Evolutionary conservation across 2,797 vertebrate species (phyloP), one percentile per base, ranked within the genome.

Genomic region (Trachurus trachurus): DNA sequence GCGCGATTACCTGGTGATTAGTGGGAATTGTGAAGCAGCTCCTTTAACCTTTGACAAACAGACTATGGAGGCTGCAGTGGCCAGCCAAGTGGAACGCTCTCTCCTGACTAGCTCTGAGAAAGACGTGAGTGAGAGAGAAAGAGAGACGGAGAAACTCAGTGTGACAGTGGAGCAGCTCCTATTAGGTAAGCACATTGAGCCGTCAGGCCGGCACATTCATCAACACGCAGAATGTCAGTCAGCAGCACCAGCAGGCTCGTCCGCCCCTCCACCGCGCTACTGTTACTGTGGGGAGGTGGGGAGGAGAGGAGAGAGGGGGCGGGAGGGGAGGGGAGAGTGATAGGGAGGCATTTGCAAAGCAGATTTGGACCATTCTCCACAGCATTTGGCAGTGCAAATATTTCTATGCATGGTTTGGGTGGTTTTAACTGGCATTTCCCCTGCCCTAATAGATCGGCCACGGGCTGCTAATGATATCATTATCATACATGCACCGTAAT

Each of bases 181-280:
- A 93, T 96, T 95, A 95, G 89, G 90, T 92, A 94, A 95, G 92
- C 93, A 93, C 90, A 92, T 92, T 94, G 92, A 95, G 93, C 93
- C 73, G 74, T 94, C 92, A 93, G 90, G 78, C 78, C 75, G 58
- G 61, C 88, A 89, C 91, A 94, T 94, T 93, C 89, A 93, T 95
- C 94, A 94, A 84, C 91, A 86, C 86, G 47, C 89, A 89, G 86
- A 88, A 88, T 59, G 76, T 83, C 83, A 89, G 89, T 86, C 88
- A 88, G 88, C 88, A 87, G 86, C 88, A 85, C 64, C 26, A 26
- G 26, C 76, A 74, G 83, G 79, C 86, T 79, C 31, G n/a, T 37
- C 64, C 56, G 58, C 88, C 71, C 71, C 59, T 75, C 71, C 42
- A 66, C 70, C 60, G 22, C 21, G 21, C 65, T 39, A 76, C 86